Evolutionary conservation across 2,113 vertebrate genomes (phyloP).

Genomic region (Halichoeres trimaculatus): DNA sequence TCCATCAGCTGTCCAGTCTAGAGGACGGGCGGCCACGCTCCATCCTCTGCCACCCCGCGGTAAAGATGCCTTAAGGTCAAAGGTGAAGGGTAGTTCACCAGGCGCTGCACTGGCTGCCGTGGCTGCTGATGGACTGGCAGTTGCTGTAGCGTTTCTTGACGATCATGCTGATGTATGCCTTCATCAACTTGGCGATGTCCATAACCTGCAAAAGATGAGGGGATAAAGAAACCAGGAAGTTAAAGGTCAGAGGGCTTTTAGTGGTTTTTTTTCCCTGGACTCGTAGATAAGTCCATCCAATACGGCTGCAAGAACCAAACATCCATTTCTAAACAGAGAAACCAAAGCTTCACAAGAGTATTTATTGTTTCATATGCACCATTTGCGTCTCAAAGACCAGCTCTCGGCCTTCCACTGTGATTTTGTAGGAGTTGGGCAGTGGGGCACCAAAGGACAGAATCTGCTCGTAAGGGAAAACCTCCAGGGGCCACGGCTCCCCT

Average conservation of each 20-base stretch:
- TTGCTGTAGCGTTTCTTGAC: constrained; percentile 98
- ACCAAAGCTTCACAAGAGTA: no score
- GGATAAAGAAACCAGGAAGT: no score
- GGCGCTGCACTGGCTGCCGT: constrained; percentile 88
- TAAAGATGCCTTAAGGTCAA: neutral
- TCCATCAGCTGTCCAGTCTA: neutral
- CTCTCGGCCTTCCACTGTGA: constrained; percentile 92
- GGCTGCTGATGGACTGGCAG: constrained; percentile 91
- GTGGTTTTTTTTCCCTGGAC: no score
- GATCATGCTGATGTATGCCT: constrained; percentile 99
- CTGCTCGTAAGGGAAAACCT: constrained; percentile 94
- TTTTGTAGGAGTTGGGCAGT: constrained; percentile 92
- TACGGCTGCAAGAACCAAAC: no score
- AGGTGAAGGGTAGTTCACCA: constrained; percentile 81
- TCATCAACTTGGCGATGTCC: constrained; percentile 98
- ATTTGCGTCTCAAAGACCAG: constrained; percentile 93
- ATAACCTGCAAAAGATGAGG: constrained; percentile 86
- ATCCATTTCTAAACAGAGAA: no score
- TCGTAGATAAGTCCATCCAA: no score
- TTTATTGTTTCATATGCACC: constrained; percentile 67
- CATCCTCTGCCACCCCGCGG: neutral
- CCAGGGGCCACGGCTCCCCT: constrained; percentile 91
- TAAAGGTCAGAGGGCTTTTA: no score
- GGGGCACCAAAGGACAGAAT: constrained; percentile 97
- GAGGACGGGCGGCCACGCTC: neutral